phyloP scores from a whole-genome alignment of 2,888 invertebrate genomes.

The Dione juno region DNA sequence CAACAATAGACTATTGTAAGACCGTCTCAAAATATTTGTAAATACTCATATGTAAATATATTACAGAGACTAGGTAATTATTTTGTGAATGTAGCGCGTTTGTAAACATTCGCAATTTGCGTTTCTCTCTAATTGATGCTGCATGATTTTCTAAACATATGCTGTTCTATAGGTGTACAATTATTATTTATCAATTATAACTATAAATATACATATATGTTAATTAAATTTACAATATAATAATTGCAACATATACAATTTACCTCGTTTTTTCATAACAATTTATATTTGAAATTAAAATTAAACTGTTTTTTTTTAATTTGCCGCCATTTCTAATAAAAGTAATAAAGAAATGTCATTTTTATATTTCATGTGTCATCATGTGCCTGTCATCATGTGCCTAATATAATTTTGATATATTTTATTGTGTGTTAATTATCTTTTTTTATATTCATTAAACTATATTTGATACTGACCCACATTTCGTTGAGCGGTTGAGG shows the following conservation, averaged over 20 bases:
- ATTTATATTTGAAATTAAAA: too few relatives aligned
- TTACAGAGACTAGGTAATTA: neutral
- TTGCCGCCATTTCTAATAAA: neutral
- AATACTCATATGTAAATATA: neutral
- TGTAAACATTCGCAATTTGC: slow-evolving; percentile 22
- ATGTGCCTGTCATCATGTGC: too few relatives aligned
- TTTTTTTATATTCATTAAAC: too few relatives aligned
- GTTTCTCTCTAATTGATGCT: slow-evolving; percentile 33
- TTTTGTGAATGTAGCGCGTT: slow-evolving; percentile 20
- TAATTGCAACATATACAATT: too few relatives aligned
- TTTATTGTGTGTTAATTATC: too few relatives aligned
- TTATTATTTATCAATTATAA: slow-evolving; percentile 12
- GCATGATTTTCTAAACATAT: slow-evolving; percentile 1
- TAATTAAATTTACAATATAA: too few relatives aligned
- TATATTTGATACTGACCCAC: slow-evolving; percentile 78
- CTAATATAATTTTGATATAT: too few relatives aligned
- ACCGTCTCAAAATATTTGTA: neutral
- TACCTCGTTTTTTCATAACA: too few relatives aligned
- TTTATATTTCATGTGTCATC: neutral
- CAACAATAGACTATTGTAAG: neutral
- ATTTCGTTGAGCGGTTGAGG: slow-evolving; percentile 85
- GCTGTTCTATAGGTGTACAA: neutral
- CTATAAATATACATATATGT: too few relatives aligned
- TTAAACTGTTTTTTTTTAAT: too few relatives aligned
- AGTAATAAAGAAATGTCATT: neutral